Base-by-base conservation (phyloP, 2,888 invertebrate species). In the Sisyra terminalis region DNA sequence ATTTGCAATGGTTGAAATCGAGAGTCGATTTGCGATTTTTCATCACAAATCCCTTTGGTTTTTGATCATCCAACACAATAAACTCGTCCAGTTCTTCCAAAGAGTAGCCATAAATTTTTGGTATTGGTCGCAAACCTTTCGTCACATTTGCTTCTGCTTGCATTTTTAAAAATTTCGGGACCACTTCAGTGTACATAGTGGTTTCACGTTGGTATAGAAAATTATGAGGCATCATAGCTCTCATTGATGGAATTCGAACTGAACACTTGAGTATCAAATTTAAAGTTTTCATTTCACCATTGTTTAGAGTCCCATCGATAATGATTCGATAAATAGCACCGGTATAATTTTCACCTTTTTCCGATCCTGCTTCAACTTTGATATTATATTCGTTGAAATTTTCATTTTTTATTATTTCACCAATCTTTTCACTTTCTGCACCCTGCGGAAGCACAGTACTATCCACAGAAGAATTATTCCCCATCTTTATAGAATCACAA, bases 261-360 rank as follows among this genome's bases (percentile, higher is more conserved):
- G 43, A 37, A 29, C 37, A 43, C 38, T 43, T 43, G 6, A 43
- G 30, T 16, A 43, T 43, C 10, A 43, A 38, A 30, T 36, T 30
- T 10, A 43, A 30, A 4, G 10, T 11, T 34, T 18, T 38, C 37
- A 45, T 46, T 44, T 14, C 49, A 42, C 3, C 41, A 44, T 40
- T 43, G 17, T 8, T 11, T 17, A 2, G 10, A 7, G 37, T n/a
- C 7, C 48, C 47, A 34, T 47, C 37, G 2, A 49, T 46, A 16
- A 11, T 39, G 1, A 50, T 48, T 45, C 47, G 44, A 5, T 50
- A 50, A 24, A 53, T 50, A 9, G 51, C 47, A 7, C 55, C 55
- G 29, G 55, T 42, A 43, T 52, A 54, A 44, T 57, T 57, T 40
- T 55, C 55, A 3, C 55, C 55, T 36, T 46, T 48, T n/a, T 46